Evolutionary conservation across 2,113 vertebrate species (phyloP).

Genomic region (Xyrauchen texanus): DNA sequence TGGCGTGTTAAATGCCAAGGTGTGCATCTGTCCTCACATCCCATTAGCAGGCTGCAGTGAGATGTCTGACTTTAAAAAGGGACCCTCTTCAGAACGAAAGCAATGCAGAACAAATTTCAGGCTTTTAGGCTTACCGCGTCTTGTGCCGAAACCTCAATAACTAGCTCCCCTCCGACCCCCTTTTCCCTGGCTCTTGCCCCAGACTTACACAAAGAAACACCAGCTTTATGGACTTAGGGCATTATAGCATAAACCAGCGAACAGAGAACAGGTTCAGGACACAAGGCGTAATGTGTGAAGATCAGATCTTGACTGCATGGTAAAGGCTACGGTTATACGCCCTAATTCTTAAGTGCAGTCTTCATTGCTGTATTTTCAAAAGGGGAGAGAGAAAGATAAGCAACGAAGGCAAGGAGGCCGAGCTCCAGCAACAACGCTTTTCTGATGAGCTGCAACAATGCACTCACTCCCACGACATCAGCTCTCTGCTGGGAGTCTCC

Average conservation of each 20-base stretch:
- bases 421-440: constrained; percentile 59
- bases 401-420: constrained; percentile 58
- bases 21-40: constrained; percentile 31
- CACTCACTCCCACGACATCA: constrained; percentile 64
- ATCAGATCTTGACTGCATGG: constrained; percentile 18
- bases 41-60: constrained; percentile 21
- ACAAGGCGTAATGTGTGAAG: neutral
- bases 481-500: constrained; percentile 71
- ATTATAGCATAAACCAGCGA: constrained; percentile 47
- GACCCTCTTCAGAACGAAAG: constrained; percentile 22
- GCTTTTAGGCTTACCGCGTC: constrained; percentile 47
- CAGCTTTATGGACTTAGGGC: constrained; percentile 54
- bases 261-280: constrained; percentile 39
- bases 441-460: constrained; percentile 73
- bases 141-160: constrained; percentile 53
- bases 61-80: constrained; percentile 22
- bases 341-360: constrained; percentile 24
- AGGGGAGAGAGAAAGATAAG: constrained; percentile 26
- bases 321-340: neutral
- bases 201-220: constrained; percentile 59
- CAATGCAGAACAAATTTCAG: constrained; percentile 44
- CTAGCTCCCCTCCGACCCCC: constrained; percentile 35
- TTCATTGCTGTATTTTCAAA: constrained; percentile 20
- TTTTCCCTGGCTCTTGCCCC: constrained; percentile 53
- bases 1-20: constrained; percentile 30